A percentile compares a stretch with the other conserved stretches of the same genome.
These are phyloP conservation scores for Fistularia commersonii DNA, from an alignment of 2,797 vertebrate genomes.

Conservation along the genomic window DNA sequence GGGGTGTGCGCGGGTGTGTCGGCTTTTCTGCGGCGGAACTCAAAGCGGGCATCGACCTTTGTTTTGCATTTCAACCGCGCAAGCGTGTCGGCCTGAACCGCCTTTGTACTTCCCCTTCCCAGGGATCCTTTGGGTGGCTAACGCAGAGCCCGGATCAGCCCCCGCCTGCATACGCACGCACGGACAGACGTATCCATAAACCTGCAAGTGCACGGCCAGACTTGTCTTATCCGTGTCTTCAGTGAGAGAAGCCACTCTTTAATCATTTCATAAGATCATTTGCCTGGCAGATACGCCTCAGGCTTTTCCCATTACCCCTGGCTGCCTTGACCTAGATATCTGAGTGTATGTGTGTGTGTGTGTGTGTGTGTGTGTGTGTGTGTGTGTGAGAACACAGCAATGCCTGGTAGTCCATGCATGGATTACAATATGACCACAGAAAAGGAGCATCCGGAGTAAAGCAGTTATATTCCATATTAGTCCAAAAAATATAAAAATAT, in stretches of 20 bases:
- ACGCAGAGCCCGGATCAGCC: conserved; percentile 34
- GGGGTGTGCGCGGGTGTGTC: no score
- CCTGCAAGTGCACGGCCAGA: conserved; percentile 28
- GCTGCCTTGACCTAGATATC: conserved; percentile 81
- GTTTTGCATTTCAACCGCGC: neutral
- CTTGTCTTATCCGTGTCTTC: conserved; percentile 48
- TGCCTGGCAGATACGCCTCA: conserved; percentile 74
- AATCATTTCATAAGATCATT: conserved; percentile 76
- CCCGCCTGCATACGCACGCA: conserved; percentile 14
- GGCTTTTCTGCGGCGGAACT: no score
- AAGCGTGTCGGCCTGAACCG: no score
- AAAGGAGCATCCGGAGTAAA: conserved; percentile 1
- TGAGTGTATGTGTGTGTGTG: conserved; percentile 47
- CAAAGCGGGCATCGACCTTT: no score
- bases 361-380: conserved; percentile 59
- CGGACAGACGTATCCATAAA: neutral
- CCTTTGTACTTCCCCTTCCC: conserved; percentile 17
- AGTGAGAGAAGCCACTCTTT: conserved; percentile 59
- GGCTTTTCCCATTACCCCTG: conserved; percentile 75
- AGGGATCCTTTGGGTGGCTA: conserved; percentile 26
- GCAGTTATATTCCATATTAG: no score
- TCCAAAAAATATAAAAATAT: no score
- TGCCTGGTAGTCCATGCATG: conserved; percentile 23
- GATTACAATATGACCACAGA: conserved; percentile 16
- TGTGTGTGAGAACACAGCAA: conserved; percentile 31